Evolutionary conservation across 2,797 vertebrate genomes (phyloP).

Genomic region (Phrynocephalus forsythii): DNA sequence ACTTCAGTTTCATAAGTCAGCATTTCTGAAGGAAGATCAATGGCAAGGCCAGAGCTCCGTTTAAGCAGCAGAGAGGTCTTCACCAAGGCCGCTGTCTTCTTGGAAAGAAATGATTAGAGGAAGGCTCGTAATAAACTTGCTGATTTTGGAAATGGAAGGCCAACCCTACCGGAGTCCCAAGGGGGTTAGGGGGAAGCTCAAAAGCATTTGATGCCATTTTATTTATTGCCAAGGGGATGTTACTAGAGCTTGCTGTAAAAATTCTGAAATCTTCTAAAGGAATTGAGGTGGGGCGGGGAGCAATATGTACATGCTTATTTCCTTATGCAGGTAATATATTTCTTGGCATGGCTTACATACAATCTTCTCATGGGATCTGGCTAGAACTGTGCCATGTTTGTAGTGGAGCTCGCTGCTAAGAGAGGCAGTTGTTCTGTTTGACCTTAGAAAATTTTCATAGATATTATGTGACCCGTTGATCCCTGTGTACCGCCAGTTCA

Average conservation of each 20-base stretch:
- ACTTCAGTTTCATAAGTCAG: constrained; percentile 38
- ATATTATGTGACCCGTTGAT: neutral
- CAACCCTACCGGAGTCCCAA: constrained; percentile 45
- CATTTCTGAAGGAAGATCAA: neutral
- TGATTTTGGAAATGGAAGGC: constrained; percentile 58
- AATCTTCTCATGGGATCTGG: constrained; percentile 39
- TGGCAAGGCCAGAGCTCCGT: neutral
- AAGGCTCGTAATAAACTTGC: constrained; percentile 60
- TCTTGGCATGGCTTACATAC: constrained; percentile 36
- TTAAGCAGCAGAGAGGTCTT: constrained; percentile 17
- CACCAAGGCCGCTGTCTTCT: constrained; percentile 14
- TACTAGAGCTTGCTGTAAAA: neutral
- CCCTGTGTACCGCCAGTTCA: neutral
- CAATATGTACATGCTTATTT: neutral
- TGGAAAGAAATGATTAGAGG: constrained; percentile 63
- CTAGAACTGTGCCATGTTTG: constrained; percentile 10
- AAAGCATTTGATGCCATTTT: constrained; percentile 59
- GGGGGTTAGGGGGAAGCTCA: constrained; percentile 26
- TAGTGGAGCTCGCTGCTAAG: constrained; percentile 7
- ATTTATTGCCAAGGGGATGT: constrained; percentile 55
- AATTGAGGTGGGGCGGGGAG: constrained; percentile 32
- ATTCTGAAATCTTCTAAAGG: constrained; percentile 30
- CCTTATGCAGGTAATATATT: constrained; percentile 26
- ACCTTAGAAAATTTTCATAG: neutral
- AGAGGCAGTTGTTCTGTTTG: neutral